These are phyloP conservation scores for Plebejus melissa DNA, from an alignment of 2,888 invertebrate species.

Conservation along the genomic window DNA sequence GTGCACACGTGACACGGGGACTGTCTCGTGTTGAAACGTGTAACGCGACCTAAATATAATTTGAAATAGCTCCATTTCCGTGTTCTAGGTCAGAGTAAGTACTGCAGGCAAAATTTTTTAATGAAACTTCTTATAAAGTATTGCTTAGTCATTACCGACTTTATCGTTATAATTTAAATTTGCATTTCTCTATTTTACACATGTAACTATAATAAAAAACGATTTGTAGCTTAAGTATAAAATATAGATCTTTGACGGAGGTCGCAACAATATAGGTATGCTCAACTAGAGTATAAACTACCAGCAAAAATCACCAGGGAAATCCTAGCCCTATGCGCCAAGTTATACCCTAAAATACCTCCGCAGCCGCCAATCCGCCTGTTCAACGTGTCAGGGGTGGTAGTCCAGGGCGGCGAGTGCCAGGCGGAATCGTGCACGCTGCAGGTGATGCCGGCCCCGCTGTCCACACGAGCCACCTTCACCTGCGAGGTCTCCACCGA, in stretches of 20 bases:
- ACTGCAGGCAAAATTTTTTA: conserved; percentile 32
- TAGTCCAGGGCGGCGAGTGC: conserved; percentile 68
- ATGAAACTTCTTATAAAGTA: conserved; percentile 35
- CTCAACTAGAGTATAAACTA: too few relatives aligned
- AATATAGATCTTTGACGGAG: too few relatives aligned
- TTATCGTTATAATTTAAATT: background rate
- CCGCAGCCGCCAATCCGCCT: conserved; percentile 63
- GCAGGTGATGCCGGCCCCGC: conserved; percentile 64
- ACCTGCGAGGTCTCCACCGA: conserved; percentile 72
- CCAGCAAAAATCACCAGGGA: too few relatives aligned
- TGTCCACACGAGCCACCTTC: conserved; percentile 62
- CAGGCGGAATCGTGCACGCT: conserved; percentile 60
- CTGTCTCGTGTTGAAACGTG: conserved; percentile 11
- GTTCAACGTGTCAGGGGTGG: conserved; percentile 66
- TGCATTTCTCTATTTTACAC: background rate
- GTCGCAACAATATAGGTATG: too few relatives aligned
- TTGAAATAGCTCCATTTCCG: conserved; percentile 32
- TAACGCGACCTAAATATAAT: conserved; percentile 36
- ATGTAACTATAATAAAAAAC: too few relatives aligned
- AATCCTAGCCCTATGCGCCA: too few relatives aligned
- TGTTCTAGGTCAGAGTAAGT: conserved; percentile 35
- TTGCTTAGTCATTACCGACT: conserved; percentile 1
- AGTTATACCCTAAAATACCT: background rate
- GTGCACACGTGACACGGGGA: background rate
- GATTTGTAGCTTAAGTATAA: too few relatives aligned